phyloP scores from a whole-genome alignment of 2,113 vertebrate genomes.

The Tauraco erythrolophus region DNA sequence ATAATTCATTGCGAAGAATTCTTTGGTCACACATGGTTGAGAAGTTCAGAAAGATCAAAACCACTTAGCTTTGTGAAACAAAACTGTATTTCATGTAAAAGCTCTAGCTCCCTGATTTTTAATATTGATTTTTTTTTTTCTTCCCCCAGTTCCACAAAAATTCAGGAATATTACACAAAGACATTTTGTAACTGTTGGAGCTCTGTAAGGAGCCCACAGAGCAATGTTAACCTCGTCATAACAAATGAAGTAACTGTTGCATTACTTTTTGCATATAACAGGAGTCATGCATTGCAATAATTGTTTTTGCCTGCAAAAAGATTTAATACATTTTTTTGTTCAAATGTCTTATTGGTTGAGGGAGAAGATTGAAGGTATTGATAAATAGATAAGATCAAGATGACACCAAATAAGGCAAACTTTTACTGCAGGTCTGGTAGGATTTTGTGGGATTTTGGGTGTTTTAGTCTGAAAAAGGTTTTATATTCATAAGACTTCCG shows the following conservation, averaged over 20 bases:
- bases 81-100: conserved; percentile 56
- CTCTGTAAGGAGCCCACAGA: not conserved
- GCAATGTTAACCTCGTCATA: not conserved
- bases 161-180: conserved; percentile 46
- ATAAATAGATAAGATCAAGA: conserved; percentile 18
- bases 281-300: not conserved
- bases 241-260: conserved; percentile 15
- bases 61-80: conserved; percentile 37
- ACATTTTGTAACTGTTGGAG: conserved; percentile 20
- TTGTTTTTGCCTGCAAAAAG: not conserved
- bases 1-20: conserved; percentile 76
- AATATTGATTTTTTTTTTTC: not conserved
- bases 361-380: not conserved
- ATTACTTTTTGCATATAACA: not conserved
- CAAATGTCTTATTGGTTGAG: not conserved
- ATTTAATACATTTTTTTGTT: conserved; percentile 36
- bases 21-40: conserved; percentile 70
- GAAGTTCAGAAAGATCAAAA: conserved; percentile 74
- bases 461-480: not conserved
- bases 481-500: not conserved
- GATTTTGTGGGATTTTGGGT: not conserved
- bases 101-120: conserved; percentile 48
- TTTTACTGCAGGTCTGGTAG: not conserved
- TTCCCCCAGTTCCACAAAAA: conserved; percentile 24
- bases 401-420: not conserved